Conservation (phyloP, 2,888 invertebrate species). For the Rotaria socialis region DNA sequence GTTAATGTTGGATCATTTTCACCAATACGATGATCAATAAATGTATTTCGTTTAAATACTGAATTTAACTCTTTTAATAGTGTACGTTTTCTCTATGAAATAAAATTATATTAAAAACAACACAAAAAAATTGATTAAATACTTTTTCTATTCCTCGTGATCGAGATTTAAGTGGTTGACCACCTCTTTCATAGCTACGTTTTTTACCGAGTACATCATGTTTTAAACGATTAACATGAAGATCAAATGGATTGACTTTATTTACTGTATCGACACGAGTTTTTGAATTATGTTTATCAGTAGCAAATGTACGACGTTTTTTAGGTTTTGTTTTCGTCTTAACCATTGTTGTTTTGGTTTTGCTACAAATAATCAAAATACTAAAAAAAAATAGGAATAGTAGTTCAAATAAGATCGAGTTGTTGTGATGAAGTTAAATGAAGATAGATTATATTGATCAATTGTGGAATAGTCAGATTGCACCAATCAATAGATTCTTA, state of each 20-base stretch:
- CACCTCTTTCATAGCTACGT: conserved; percentile 6
- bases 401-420: too few species aligned
- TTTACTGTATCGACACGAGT: not conserved
- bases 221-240: conserved; percentile 19
- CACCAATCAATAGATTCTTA: not conserved
- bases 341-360: not conserved
- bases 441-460: not conserved
- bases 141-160: conserved; percentile 14
- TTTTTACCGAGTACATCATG: conserved; percentile 16
- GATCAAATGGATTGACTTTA: conserved; percentile 7
- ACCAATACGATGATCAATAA: conserved; percentile 81
- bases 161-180: conserved; percentile 3
- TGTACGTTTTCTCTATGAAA: conserved; percentile 72
- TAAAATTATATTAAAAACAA: not conserved
- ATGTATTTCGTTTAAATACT: conserved; percentile 76
- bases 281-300: conserved; percentile 18
- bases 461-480: not conserved
- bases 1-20: conserved; percentile 70
- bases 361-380: not conserved
- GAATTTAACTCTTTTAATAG: conserved; percentile 77
- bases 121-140: not conserved
- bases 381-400: not conserved
- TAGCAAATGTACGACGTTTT: not conserved
- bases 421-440: too few species aligned
- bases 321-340: not conserved